Conservation (phyloP, 1,140 invertebrate genomes). For the Drosophila pallidifrons region DNA sequence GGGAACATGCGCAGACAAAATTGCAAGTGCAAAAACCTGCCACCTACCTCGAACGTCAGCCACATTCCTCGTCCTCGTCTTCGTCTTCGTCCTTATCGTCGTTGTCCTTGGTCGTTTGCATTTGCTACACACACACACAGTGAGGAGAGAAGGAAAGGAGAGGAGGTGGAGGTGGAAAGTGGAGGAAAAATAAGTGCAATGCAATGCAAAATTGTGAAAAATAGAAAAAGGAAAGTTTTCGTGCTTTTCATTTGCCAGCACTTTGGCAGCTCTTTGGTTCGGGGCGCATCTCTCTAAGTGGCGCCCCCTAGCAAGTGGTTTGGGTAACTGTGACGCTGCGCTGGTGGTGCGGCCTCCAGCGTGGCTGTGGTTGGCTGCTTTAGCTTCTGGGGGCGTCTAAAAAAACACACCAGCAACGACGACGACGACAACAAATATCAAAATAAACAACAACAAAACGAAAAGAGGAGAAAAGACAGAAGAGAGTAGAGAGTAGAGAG, state of each 20-base stretch:
- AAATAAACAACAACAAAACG: conserved; percentile 12
- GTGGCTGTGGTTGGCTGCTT: conserved; percentile 80
- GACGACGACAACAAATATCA: conserved; percentile 9
- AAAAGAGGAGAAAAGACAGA: conserved; percentile 2
- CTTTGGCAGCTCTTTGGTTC: conserved; percentile 31
- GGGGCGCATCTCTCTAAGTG: conserved; percentile 66
- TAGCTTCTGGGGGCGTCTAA: conserved; percentile 57
- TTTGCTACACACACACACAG: too few relatives aligned
- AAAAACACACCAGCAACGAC: conserved; percentile 31
- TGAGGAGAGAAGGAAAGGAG: neutral
- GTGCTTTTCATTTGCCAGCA: conserved; percentile 78
- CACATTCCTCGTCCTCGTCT: neutral
- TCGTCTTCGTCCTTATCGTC: conserved; percentile 11
- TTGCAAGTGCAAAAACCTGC: conserved; percentile 53
- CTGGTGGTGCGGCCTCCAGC: conserved; percentile 71
- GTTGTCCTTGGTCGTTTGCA: neutral
- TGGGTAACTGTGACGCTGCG: conserved; percentile 66
- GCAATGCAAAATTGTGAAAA: conserved; percentile 80
- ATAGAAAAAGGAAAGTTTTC: conserved; percentile 82
- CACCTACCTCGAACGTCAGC: neutral
- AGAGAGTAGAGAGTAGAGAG: conserved; percentile 4
- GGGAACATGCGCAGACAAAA: conserved; percentile 80
- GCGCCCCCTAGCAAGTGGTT: conserved; percentile 63
- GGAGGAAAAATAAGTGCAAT: conserved; percentile 73
- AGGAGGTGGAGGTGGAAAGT: neutral